Evolutionary conservation across 1,140 invertebrate species (phyloP).

Genomic region (Meloidogyne chitwoodi): DNA sequence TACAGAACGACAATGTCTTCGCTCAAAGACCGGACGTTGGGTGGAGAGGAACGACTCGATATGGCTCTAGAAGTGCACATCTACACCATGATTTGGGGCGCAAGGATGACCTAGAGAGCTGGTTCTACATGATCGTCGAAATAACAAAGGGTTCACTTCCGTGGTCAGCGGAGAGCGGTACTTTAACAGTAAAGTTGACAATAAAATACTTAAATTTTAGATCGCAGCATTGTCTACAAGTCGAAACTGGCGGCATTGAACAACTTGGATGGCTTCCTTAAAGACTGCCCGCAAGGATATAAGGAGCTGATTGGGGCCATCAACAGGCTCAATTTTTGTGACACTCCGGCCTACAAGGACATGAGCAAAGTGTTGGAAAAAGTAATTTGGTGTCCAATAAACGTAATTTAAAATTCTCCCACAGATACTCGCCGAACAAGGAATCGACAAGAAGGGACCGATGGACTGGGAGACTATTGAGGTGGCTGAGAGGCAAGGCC

Average conservation of each 20-base stretch:
- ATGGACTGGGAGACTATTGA: neutral
- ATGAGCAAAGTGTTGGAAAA: neutral
- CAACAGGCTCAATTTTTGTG: neutral
- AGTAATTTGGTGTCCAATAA: neutral
- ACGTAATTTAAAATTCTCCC: neutral
- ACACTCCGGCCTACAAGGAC: neutral
- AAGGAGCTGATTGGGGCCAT: neutral
- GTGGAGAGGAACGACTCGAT: slow-evolving; percentile 82
- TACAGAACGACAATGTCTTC: slow-evolving; percentile 67
- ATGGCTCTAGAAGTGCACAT: slow-evolving; percentile 98
- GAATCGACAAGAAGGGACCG: neutral
- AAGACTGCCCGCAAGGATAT: neutral
- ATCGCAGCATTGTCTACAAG: neutral
- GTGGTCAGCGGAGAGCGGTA: slow-evolving; percentile 24
- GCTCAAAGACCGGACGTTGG: slow-evolving; percentile 39
- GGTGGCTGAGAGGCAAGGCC: neutral
- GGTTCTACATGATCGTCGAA: slow-evolving; percentile 51
- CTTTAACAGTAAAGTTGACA: neutral
- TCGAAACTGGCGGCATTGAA: neutral
- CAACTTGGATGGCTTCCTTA: neutral
- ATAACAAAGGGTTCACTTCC: slow-evolving; percentile 40
- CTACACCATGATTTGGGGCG: slow-evolving; percentile 73
- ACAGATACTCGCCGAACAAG: neutral
- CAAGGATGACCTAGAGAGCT: slow-evolving; percentile 37
- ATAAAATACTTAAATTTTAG: slow-evolving; percentile 3